Conservation (phyloP, 2,113 vertebrate species). For the Chlamydotis undulata region DNA sequence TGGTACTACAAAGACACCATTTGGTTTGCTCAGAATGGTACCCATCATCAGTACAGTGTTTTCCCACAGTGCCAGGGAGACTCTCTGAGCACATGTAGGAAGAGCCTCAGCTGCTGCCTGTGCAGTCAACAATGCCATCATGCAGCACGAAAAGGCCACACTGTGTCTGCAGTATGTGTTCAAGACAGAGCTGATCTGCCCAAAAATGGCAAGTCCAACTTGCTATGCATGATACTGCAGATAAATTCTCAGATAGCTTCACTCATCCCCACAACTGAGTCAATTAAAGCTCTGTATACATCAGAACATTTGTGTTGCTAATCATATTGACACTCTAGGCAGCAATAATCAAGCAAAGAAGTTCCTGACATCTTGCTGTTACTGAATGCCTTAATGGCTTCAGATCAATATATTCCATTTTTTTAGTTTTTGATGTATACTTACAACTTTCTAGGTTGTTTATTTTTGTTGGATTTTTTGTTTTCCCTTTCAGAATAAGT, state of each 20-base stretch:
- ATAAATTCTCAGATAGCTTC: not conserved
- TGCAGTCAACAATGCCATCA: not conserved
- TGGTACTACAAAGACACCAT: not conserved
- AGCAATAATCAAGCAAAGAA: not conserved
- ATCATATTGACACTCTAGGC: not conserved
- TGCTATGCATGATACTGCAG: not conserved
- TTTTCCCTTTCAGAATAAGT: not conserved
- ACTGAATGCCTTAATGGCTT: not conserved
- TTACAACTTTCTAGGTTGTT: not conserved
- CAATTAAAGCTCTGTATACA: not conserved
- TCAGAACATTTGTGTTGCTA: not conserved
- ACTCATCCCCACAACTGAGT: not conserved
- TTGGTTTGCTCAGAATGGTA: not conserved
- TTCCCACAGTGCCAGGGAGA: not conserved
- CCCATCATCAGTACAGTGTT: not conserved
- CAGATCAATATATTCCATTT: not conserved
- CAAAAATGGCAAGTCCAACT: not conserved
- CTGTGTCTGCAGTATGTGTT: not conserved
- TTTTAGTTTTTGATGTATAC: not conserved
- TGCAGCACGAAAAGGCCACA: not conserved
- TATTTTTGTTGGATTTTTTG: not conserved
- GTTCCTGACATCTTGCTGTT: not conserved
- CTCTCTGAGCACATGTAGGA: not conserved
- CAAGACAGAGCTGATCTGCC: not conserved
- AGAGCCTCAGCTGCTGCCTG: not conserved